Evolutionary conservation across 2,888 invertebrate species (phyloP).

Genomic region (Hymenopus coronatus): DNA sequence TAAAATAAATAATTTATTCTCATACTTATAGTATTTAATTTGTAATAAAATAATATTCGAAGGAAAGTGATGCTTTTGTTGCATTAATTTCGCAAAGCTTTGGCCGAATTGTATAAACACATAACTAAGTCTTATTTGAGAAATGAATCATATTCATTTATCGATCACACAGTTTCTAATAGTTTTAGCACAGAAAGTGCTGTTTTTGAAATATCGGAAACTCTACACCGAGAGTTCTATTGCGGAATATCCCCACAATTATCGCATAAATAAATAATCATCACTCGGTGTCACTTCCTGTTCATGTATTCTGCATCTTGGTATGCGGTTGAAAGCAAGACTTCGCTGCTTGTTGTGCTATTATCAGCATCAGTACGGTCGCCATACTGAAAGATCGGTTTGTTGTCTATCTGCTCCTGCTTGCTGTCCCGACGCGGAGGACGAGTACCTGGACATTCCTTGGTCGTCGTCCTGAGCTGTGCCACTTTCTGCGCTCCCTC

Average conservation of each 20-base stretch:
- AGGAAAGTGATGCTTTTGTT: neutral
- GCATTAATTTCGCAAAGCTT: neutral
- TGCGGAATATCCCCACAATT: neutral
- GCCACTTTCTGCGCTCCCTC: slow-evolving; percentile 42
- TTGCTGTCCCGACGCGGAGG: neutral
- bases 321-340: too few relatives aligned
- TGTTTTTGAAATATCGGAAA: neutral
- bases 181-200: neutral
- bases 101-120: neutral
- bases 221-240: neutral
- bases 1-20: neutral
- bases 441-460: slow-evolving; percentile 27
- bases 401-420: slow-evolving; percentile 36
- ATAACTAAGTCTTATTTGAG: neutral
- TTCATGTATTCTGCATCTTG: neutral
- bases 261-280: neutral
- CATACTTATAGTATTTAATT: neutral
- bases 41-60: neutral
- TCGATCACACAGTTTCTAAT: neutral
- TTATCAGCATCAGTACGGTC: slow-evolving; percentile 40
- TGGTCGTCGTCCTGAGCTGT: slow-evolving; percentile 43
- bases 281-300: neutral
- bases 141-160: neutral
- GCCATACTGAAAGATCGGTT: slow-evolving; percentile 42
- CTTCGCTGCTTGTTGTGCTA: too few relatives aligned